phyloP scores from a whole-genome alignment of 2,888 invertebrate genomes.

The Holacanthella duospinosa region DNA sequence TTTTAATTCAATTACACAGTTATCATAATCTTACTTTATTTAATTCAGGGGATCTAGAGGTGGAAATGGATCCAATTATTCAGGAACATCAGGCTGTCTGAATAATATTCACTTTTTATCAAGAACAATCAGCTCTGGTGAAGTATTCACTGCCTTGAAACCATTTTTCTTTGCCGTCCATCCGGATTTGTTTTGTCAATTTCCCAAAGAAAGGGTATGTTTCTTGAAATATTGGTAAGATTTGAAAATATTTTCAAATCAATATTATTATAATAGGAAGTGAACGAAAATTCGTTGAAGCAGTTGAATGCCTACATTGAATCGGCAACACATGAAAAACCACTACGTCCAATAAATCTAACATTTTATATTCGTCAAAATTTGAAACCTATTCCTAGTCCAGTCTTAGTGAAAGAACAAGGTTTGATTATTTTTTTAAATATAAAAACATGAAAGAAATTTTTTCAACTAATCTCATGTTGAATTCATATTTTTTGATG shows the following conservation, averaged over 20 bases:
- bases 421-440: too few relatives aligned
- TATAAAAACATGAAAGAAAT: too few relatives aligned
- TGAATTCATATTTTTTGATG: too few relatives aligned
- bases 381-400: conserved; percentile 3
- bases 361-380: conserved; percentile 64
- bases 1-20: too few relatives aligned
- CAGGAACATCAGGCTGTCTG: too few relatives aligned
- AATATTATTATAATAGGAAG: conserved; percentile 48
- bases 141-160: conserved; percentile 77
- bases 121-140: conserved; percentile 55
- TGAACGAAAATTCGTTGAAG: conserved; percentile 83
- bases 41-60: too few relatives aligned
- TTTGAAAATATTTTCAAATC: not conserved
- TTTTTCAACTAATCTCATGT: too few relatives aligned
- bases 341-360: conserved; percentile 53
- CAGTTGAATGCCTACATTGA: conserved; percentile 75
- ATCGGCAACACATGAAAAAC: conserved; percentile 46
- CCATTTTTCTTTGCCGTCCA: conserved; percentile 93
- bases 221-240: not conserved
- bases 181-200: conserved; percentile 86
- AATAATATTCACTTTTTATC: too few relatives aligned
- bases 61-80: too few relatives aligned
- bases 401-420: too few relatives aligned
- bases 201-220: conserved; percentile 74
- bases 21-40: too few relatives aligned